Evolutionary conservation across 2,113 vertebrate species (phyloP).

Genomic region (Parus major): DNA sequence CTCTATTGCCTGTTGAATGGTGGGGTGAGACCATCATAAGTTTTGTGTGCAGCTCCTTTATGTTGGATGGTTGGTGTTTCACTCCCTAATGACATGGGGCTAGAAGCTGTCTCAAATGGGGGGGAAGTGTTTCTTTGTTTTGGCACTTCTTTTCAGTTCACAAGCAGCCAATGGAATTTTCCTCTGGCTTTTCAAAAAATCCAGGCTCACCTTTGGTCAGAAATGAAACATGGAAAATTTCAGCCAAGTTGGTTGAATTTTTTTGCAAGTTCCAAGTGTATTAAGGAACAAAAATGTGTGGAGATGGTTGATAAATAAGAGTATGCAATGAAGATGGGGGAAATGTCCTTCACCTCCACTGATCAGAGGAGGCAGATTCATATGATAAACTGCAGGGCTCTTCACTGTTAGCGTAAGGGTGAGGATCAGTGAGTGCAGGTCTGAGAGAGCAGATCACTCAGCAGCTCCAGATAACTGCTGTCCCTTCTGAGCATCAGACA

Average conservation of each 20-base stretch:
- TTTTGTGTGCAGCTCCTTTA: neutral
- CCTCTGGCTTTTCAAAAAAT: constrained; percentile 18
- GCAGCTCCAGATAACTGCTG: neutral
- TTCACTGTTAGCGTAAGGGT: neutral
- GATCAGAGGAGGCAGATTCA: neutral
- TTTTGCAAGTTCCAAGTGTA: neutral
- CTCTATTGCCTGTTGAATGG: neutral
- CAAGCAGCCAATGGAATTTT: constrained; percentile 36
- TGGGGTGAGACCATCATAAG: neutral
- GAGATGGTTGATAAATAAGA: neutral
- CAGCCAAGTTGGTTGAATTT: neutral
- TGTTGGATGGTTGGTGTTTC: neutral
- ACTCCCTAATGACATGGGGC: neutral
- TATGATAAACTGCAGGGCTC: neutral
- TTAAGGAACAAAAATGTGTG: neutral
- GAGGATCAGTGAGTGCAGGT: neutral
- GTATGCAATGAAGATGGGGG: neutral
- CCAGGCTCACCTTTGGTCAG: neutral
- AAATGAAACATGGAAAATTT: constrained; percentile 27
- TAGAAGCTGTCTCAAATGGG: neutral
- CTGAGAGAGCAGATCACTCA: neutral
- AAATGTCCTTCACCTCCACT: fast-evolving
- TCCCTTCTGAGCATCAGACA: neutral
- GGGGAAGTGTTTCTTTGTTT: constrained; percentile 18
- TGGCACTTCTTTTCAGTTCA: neutral